phyloP scores from a whole-genome alignment of 2,797 vertebrate species.

The Pantherophis alleghaniensis region DNA sequence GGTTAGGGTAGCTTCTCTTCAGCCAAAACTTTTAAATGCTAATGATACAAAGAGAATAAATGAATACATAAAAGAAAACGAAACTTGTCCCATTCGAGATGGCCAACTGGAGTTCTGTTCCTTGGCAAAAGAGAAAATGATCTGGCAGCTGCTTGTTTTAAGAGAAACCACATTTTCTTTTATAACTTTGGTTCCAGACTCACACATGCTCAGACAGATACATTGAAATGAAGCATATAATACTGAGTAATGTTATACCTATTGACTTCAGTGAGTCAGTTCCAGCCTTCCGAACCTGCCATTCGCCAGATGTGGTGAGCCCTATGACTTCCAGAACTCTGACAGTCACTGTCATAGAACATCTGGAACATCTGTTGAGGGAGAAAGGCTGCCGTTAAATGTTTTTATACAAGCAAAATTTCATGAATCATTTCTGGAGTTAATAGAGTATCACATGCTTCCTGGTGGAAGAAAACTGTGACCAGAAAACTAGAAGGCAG shows the following conservation, averaged over 20 bases:
- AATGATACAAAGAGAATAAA: neutral
- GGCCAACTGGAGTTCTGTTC: neutral
- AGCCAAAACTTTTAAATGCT: neutral
- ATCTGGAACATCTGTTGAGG: neutral
- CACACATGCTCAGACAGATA: neutral
- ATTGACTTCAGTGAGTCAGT: neutral
- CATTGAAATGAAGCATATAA: neutral
- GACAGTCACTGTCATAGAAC: neutral
- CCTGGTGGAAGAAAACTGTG: neutral
- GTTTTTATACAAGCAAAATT: neutral
- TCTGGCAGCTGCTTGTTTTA: neutral
- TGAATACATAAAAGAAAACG: neutral
- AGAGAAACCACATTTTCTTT: neutral
- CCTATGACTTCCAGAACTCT: neutral
- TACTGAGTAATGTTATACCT: neutral
- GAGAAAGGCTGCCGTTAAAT: neutral
- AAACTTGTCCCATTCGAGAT: neutral
- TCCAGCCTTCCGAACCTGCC: neutral
- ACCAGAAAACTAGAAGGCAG: neutral
- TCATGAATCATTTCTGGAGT: neutral
- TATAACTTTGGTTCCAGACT: neutral
- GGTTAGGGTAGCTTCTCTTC: neutral
- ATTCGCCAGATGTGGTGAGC: neutral
- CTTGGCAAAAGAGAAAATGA: neutral
- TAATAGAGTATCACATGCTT: neutral